Evolutionary conservation across 2,797 vertebrate genomes (phyloP).

Genomic region (Eulemur coronatus): DNA sequence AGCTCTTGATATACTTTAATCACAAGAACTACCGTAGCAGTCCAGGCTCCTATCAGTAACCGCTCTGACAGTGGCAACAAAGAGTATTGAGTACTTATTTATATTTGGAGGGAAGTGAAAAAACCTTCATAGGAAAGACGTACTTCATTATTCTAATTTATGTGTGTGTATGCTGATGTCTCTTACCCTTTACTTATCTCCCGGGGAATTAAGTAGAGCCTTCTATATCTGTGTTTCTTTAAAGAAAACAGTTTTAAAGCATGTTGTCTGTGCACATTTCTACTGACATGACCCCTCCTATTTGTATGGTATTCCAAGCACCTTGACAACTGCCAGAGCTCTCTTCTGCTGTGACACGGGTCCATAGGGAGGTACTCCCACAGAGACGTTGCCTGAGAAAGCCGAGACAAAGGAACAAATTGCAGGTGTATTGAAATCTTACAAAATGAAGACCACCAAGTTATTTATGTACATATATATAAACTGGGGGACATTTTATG

Average conservation of each 20-base stretch:
- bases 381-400: neutral
- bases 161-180: neutral
- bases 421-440: neutral
- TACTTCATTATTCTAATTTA: neutral
- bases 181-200: neutral
- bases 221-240: neutral
- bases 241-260: constrained; percentile 17
- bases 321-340: neutral
- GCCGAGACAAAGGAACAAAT: neutral
- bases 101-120: constrained; percentile 12
- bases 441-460: neutral
- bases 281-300: neutral
- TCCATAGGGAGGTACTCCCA: neutral
- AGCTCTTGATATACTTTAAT: constrained; percentile 32
- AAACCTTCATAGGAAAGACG: neutral
- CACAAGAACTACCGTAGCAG: neutral
- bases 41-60: neutral
- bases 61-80: neutral
- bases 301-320: neutral
- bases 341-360: neutral
- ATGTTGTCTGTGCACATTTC: neutral
- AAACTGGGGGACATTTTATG: neutral
- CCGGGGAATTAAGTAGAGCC: neutral
- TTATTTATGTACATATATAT: neutral
- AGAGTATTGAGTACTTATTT: neutral